phyloP scores from a whole-genome alignment of 2,797 vertebrate species.

The Scolopax bukidnonensis region DNA sequence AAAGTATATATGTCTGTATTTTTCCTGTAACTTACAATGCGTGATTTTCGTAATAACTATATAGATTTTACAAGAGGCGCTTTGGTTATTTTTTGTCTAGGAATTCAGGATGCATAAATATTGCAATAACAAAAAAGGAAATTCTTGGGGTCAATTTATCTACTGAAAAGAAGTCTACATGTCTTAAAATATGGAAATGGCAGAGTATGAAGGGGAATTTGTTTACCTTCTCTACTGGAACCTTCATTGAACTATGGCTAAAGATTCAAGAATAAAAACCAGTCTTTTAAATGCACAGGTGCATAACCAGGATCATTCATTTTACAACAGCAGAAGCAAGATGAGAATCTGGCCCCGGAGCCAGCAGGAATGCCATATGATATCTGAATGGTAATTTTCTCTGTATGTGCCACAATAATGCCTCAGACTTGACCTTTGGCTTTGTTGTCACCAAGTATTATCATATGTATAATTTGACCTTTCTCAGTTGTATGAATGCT shows the following conservation, averaged over 20 bases:
- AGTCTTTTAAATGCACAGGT: slow-evolving; percentile 15
- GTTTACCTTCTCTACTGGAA: slow-evolving; percentile 13
- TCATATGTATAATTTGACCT: slow-evolving; percentile 67
- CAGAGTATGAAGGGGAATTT: not conserved
- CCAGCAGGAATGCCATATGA: slow-evolving; percentile 33
- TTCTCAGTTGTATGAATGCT: slow-evolving; percentile 39
- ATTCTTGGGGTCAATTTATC: not conserved
- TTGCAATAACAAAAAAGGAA: not conserved
- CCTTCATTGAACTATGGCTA: not conserved
- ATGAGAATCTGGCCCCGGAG: slow-evolving; percentile 27
- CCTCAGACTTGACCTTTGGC: slow-evolving; percentile 61
- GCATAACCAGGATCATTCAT: not conserved
- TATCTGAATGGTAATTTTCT: slow-evolving; percentile 67
- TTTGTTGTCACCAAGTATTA: slow-evolving; percentile 71
- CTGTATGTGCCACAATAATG: slow-evolving; percentile 57
- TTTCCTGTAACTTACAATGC: not conserved
- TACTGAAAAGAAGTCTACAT: not conserved
- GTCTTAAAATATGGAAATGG: slow-evolving; percentile 9
- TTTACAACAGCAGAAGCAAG: not conserved
- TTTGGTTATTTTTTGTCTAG: not conserved
- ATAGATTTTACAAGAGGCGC: not conserved
- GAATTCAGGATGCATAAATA: not conserved
- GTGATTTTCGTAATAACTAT: not conserved
- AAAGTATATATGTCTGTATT: not conserved
- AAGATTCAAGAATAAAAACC: not conserved